Base-by-base conservation (phyloP, 92 coral and sea anemone genomes). In the Zoanthus gigantus region DNA sequence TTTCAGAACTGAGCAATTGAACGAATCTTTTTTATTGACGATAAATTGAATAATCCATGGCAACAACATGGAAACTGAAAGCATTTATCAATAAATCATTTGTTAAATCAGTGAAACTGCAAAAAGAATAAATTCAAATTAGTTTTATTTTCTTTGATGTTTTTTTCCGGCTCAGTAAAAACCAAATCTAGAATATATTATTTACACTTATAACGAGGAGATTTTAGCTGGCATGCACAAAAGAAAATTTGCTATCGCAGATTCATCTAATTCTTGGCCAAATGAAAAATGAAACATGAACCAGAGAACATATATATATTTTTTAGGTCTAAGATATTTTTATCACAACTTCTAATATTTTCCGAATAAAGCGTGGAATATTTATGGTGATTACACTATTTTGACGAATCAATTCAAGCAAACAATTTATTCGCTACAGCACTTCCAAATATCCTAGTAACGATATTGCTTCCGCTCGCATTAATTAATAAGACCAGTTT, bases 31-130 rank as follows among this genome's bases (percentile, higher is more conserved):
- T 77, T 53, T 7, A 56, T 48, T 77, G 67, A 77, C 47, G 53
- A 77, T 30, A 34, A 63, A 13, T 28, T 13, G 10, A 79, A 80
- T 23, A 63, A 45, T 66, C 85, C 85, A 81, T 81, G 63, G 63
- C 18, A 23, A 81, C 75, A 46, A 17, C 7, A 81, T 31, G 23
- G 60, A 81, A 60, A 6, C 28, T 67, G 45, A 14, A 81, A 81
- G 29, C 44, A 81, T 81, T 81, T 23, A 66, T 11, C 61, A 44
- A 46, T 23, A 23, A 23, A 81, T 54, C 45, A 30, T 15, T 67
- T 28, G 1, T 47, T 44, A 48, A 42, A 42, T 37, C 42, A 15
- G 31, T 77, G 16, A 17, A 79, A 60, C 14, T 11, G 23, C 18
- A 63, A 63, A 53, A 79, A 60, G 72, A 79, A 34, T 79, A 32